Evolutionary conservation across 1,140 invertebrate species (phyloP).

Genomic region (Drosophila paulistorum): DNA sequence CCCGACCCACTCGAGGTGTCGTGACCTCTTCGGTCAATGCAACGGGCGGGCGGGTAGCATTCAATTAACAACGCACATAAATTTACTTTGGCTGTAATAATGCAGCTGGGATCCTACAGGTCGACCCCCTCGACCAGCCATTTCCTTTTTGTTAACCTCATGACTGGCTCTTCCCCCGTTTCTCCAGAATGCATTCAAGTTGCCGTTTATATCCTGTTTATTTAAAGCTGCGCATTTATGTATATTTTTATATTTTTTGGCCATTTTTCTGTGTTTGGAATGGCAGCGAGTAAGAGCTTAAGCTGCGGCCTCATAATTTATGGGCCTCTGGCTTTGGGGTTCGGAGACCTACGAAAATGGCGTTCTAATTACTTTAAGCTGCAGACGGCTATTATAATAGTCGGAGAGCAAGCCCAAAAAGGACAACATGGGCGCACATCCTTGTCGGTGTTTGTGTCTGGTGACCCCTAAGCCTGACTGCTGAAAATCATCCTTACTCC

Average conservation of each 20-base stretch:
- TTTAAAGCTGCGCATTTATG: slow-evolving; percentile 69
- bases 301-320: slow-evolving; percentile 69
- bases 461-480: too few relatives aligned
- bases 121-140: slow-evolving; percentile 23
- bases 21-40: slow-evolving; percentile 40
- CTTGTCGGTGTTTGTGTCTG: not conserved
- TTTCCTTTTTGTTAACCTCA: not conserved
- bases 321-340: slow-evolving; percentile 17
- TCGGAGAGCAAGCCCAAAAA: slow-evolving; percentile 36
- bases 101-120: slow-evolving; percentile 68
- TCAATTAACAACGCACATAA: slow-evolving; percentile 78
- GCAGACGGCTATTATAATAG: slow-evolving; percentile 65
- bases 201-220: slow-evolving; percentile 52
- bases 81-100: slow-evolving; percentile 77
- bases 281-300: slow-evolving; percentile 43
- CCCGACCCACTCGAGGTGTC: slow-evolving; percentile 36
- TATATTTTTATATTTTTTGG: slow-evolving; percentile 28
- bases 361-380: slow-evolving; percentile 79
- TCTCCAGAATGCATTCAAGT: slow-evolving; percentile 37
- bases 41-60: slow-evolving; percentile 40
- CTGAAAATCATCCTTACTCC: slow-evolving; percentile 4
- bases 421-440: slow-evolving; percentile 34
- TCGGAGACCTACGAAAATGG: slow-evolving; percentile 58
- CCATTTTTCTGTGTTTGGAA: slow-evolving; percentile 39
- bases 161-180: not conserved